Evolutionary conservation across 2,113 vertebrate species (phyloP).

Genomic region (Phyllostomus discolor): DNA sequence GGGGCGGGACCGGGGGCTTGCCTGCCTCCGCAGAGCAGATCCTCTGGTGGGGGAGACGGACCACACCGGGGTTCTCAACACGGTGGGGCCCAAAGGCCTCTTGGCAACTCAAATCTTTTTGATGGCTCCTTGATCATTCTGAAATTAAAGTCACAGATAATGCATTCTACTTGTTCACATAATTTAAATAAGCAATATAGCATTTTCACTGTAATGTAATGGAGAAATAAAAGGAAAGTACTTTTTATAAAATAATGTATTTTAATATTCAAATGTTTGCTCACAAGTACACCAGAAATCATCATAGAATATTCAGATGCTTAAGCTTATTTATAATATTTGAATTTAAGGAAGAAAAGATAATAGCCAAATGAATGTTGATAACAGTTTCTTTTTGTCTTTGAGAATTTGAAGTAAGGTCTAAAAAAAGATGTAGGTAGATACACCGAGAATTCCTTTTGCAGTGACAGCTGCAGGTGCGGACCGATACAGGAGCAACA

Average conservation of each 20-base stretch:
- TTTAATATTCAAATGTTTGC: conserved; percentile 27
- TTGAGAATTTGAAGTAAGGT: conserved; percentile 1
- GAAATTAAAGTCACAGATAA: conserved; percentile 30
- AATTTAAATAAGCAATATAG: conserved; percentile 17
- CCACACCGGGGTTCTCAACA: background rate
- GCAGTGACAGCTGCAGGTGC: background rate
- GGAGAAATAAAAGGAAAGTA: conserved; percentile 2
- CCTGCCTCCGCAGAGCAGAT: background rate
- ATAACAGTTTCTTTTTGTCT: conserved; percentile 24
- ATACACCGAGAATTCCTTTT: background rate
- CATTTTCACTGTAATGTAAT: background rate
- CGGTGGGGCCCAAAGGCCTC: background rate
- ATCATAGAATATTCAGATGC: background rate
- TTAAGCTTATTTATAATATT: background rate
- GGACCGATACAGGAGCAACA: background rate
- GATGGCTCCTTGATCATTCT: background rate
- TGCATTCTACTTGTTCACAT: background rate
- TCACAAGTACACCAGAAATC: background rate
- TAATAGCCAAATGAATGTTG: background rate
- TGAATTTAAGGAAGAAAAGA: conserved; percentile 25
- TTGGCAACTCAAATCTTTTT: background rate
- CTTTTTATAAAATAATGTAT: conserved; percentile 25
- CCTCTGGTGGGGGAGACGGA: background rate
- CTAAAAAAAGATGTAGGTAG: background rate
- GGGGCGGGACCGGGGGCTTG: background rate